phyloP scores from a whole-genome alignment of 2,797 vertebrate species.

The Lemur catta region DNA sequence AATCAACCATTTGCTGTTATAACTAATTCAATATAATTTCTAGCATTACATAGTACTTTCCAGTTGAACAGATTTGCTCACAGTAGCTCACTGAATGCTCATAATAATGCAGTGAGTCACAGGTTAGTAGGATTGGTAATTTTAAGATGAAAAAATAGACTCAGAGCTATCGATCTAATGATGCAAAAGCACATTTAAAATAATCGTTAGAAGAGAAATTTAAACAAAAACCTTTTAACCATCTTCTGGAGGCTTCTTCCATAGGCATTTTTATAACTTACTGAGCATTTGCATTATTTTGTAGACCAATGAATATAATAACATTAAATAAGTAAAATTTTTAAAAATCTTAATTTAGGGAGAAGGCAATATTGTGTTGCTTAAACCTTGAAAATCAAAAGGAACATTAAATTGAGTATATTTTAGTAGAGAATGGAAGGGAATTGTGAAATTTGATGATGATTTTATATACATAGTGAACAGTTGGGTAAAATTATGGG shows the following conservation, averaged over 20 bases:
- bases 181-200: background rate
- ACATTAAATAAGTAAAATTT: background rate
- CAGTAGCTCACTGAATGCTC: background rate
- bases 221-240: background rate
- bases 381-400: background rate
- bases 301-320: background rate
- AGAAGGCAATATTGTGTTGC: background rate
- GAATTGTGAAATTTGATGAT: background rate
- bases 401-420: background rate
- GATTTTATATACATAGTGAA: background rate
- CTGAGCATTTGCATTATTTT: background rate
- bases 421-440: background rate
- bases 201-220: background rate
- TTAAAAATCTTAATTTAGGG: background rate
- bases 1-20: background rate
- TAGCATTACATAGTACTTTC: background rate
- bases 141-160: slow-evolving; percentile 21
- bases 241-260: background rate
- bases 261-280: background rate
- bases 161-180: background rate
- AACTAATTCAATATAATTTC: background rate
- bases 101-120: background rate
- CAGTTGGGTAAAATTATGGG: background rate
- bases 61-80: background rate
- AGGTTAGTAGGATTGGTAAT: background rate